A percentile compares a stretch with the other conserved stretches of the same genome.
Evolutionary conservation across 2,888 invertebrate species (phyloP).

Genomic region (Electrophaes corylata): DNA sequence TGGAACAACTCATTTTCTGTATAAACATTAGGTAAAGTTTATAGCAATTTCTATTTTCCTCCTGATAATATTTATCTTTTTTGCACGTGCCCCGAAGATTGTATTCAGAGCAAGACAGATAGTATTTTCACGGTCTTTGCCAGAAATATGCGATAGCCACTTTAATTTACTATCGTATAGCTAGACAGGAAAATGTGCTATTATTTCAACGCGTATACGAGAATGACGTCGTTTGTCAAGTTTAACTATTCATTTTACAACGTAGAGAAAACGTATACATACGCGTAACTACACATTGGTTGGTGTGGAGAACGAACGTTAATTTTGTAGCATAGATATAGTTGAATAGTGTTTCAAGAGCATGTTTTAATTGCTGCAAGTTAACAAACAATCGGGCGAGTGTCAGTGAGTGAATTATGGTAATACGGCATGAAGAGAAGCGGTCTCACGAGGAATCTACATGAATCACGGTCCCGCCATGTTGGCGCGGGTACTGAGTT

Average conservation of each 20-base stretch:
- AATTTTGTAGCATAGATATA: slow-evolving; percentile 1
- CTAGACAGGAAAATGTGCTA: slow-evolving; percentile 46
- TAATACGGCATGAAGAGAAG: slow-evolving; percentile 48
- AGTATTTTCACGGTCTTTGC: slow-evolving; percentile 53
- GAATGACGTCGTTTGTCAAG: slow-evolving; percentile 42
- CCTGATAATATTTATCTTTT: slow-evolving; percentile 40
- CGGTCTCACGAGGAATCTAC: slow-evolving; percentile 26
- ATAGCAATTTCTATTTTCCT: background rate
- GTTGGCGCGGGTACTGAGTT: slow-evolving; percentile 7
- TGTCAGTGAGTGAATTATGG: slow-evolving; percentile 50
- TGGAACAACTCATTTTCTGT: background rate
- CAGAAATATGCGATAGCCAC: slow-evolving; percentile 49
- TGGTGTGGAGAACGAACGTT: background rate
- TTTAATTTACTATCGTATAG: slow-evolving; percentile 53
- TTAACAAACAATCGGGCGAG: slow-evolving; percentile 41
- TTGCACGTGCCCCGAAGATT: slow-evolving; percentile 55
- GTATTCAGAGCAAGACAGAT: slow-evolving; percentile 67
- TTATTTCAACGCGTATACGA: slow-evolving; percentile 40
- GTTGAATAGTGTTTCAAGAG: slow-evolving; percentile 7
- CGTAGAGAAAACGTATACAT: background rate
- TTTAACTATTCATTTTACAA: slow-evolving; percentile 15
- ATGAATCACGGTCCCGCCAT: slow-evolving; percentile 13
- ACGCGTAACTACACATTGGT: background rate
- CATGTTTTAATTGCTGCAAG: slow-evolving; percentile 43
- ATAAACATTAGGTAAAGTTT: background rate